Evolutionary conservation across 2,113 vertebrate species (phyloP), one percentile per base, ranked within the genome.

Genomic region (Notarius lentiginosus): DNA sequence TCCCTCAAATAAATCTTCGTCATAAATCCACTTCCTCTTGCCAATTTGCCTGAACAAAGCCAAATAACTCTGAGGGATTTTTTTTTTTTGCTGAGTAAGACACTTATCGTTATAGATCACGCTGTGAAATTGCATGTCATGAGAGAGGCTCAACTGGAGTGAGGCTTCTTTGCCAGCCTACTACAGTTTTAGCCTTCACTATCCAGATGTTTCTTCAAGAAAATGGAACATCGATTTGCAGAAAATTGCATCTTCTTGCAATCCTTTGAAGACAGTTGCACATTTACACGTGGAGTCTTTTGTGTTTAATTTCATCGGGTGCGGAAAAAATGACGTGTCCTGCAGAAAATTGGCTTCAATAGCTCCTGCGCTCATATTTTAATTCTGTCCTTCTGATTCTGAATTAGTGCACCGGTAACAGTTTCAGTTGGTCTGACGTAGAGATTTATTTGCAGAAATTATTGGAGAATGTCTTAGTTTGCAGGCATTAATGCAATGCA

Each of bases 11-110:
- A 41, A 79, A 65, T 68, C 81, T 79, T 63, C 17, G 80, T 34
- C 73, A 34, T 41, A 70, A 72, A 24, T 41, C 70, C 47, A 86
- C 20, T 82, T 73, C 34, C 34, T 84, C 66, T n/a, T 72, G 17
- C 61, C 73, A 66, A 24, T 84, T 80, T 84, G 24, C 56, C 79
- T 15, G 30, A 61, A 41, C 30, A 61, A 81, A 81, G 79, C 56
- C 79, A 61, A 61, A 41, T 60, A 61, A 87, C 85, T 79, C 66
- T 84, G 56, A 30, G 0, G 22, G 83, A 20, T 41, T 89, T 7
- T 61, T 83, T 86, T 34, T 41, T 81, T 81, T 47, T 80, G 88
- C 83, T 89, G 86, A 87, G 51, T 79, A 47, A 85, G n/a, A 79
- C 86, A 53, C 63, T 85, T 83, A 53, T 24, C 24, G 56, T 30